These are phyloP conservation scores for Lepisosteus oculatus DNA, from an alignment of 2,113 vertebrate species.

Conservation along the genomic window DNA sequence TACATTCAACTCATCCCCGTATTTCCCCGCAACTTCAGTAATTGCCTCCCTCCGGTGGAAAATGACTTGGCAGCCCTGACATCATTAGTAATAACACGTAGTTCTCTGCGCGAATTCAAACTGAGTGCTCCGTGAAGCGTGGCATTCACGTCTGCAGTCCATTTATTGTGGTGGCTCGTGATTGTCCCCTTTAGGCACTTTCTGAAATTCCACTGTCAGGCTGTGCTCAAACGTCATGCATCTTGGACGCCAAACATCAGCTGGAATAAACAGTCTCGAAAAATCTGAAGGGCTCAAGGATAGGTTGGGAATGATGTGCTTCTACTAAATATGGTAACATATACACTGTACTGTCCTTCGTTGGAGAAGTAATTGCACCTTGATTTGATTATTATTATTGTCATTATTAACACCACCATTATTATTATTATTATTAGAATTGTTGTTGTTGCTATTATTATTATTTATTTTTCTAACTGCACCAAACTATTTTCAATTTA, in stretches of 20 bases:
- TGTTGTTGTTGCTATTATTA: no score
- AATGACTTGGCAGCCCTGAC: conserved; percentile 17
- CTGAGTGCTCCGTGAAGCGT: conserved; percentile 25
- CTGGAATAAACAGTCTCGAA: neutral
- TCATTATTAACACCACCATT: no score
- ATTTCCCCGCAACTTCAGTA: conserved; percentile 33
- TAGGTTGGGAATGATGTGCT: no score
- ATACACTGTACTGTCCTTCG: no score
- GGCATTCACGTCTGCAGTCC: conserved; percentile 28
- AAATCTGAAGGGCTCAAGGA: neutral
- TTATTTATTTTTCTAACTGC: no score
- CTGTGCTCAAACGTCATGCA: neutral
- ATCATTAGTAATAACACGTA: conserved; percentile 34
- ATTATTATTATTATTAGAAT: no score
- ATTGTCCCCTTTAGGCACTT: conserved; percentile 26
- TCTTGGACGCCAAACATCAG: conserved; percentile 8
- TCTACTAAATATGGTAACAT: no score
- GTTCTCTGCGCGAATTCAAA: conserved; percentile 27
- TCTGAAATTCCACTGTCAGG: neutral
- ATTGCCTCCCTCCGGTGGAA: conserved; percentile 37
- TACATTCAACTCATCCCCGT: conserved; percentile 25
- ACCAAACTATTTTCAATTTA: no score
- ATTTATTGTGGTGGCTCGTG: conserved; percentile 25
- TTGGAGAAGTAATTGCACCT: no score
- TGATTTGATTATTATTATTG: no score